A percentile compares a stretch with the other conserved stretches of the same genome.
phyloP scores from a whole-genome alignment of 1,140 invertebrate species.

The Cydia fagiglandana region DNA sequence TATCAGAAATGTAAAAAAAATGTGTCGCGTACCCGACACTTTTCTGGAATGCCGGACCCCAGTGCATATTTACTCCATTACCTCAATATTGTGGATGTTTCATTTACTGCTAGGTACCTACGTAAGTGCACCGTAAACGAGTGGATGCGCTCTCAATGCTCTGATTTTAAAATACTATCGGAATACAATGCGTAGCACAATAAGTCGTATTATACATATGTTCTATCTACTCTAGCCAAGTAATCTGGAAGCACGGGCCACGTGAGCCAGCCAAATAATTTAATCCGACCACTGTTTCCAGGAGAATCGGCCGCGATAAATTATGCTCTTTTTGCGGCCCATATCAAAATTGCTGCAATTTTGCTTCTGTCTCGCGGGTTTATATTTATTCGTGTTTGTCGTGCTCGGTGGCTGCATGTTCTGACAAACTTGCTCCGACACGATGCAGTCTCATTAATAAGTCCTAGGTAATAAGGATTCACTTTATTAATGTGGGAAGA shows the following conservation, averaged over 20 bases:
- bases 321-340: slow-evolving; percentile 33
- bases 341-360: slow-evolving; percentile 30
- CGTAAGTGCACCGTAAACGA: too few relatives aligned
- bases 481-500: neutral
- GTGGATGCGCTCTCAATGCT: too few relatives aligned
- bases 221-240: too few relatives aligned
- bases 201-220: too few relatives aligned
- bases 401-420: neutral
- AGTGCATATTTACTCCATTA: too few relatives aligned
- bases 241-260: slow-evolving; percentile 12
- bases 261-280: slow-evolving; percentile 45
- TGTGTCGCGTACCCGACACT: too few relatives aligned
- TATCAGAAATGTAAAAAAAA: too few relatives aligned
- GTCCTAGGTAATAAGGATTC: neutral
- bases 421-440: neutral
- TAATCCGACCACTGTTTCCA: slow-evolving; percentile 38
- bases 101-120: too few relatives aligned
- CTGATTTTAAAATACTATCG: too few relatives aligned
- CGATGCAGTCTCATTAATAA: slow-evolving; percentile 17
- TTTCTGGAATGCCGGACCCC: too few relatives aligned
- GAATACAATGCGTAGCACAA: too few relatives aligned
- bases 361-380: neutral
- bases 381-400: slow-evolving; percentile 18
- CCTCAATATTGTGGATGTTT: too few relatives aligned
- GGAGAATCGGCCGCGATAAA: slow-evolving; percentile 36